Evolutionary conservation across 2,113 vertebrate species (phyloP).

Genomic region (Cinclus mexicanus): DNA sequence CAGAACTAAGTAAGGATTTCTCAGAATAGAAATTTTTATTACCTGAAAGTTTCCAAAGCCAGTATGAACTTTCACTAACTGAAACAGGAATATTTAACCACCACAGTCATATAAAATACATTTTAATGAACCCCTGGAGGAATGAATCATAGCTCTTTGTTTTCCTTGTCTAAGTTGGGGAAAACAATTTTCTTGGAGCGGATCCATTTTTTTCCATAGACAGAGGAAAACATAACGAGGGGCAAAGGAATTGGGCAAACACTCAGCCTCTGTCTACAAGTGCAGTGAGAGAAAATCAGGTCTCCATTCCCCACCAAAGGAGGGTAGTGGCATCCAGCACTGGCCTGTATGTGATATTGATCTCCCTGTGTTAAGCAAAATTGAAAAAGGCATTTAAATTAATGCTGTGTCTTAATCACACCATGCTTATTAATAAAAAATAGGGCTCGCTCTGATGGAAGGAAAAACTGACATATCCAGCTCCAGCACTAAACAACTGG

Average conservation of each 20-base stretch:
- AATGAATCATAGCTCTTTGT: background rate
- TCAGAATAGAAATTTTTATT: background rate
- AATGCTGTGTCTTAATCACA: background rate
- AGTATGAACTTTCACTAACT: background rate
- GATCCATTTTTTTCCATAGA: background rate
- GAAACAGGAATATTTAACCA: background rate
- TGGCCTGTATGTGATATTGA: accelerated
- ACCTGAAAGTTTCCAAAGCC: background rate
- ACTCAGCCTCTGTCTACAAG: background rate
- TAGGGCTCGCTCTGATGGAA: background rate
- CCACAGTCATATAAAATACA: background rate
- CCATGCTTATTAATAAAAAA: background rate
- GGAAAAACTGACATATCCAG: background rate
- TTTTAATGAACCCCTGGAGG: background rate
- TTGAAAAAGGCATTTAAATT: background rate
- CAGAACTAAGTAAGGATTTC: background rate
- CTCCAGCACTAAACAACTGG: background rate
- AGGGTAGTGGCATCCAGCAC: background rate
- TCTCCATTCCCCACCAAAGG: background rate
- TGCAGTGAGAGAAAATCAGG: background rate
- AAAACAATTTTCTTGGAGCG: background rate
- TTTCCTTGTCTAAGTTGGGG: background rate
- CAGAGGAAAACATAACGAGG: background rate
- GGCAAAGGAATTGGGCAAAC: background rate
- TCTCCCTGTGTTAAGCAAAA: background rate